Conservation (phyloP, 2,888 invertebrate species). For the Branchellion lobata region DNA sequence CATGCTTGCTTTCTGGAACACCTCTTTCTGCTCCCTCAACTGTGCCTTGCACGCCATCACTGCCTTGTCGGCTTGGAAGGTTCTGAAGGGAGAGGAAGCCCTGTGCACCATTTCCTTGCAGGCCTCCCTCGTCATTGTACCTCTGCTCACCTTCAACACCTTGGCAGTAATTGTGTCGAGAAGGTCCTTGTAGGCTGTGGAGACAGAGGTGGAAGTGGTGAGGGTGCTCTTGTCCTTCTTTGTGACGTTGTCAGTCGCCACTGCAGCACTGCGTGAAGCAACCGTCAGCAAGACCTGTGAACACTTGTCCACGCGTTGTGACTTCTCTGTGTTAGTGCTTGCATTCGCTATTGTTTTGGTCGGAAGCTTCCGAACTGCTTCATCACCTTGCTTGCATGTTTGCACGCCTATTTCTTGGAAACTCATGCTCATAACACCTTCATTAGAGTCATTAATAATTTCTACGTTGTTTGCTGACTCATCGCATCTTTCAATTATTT, state of each 20-base stretch:
- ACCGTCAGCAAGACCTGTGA: no score
- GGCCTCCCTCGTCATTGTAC: constrained; percentile 27
- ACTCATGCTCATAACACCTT: no score
- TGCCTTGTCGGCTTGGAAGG: constrained; percentile 48
- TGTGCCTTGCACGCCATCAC: constrained; percentile 50
- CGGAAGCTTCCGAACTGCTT: no score
- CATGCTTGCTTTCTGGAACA: constrained; percentile 47
- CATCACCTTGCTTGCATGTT: not conserved
- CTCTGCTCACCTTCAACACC: constrained; percentile 37
- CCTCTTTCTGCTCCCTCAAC: constrained; percentile 48
- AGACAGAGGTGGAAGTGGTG: constrained; percentile 46
- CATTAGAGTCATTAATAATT: no score
- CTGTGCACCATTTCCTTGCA: constrained; percentile 19
- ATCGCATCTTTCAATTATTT: no score
- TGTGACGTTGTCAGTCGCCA: not conserved
- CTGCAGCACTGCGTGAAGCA: not conserved
- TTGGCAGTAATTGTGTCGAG: constrained; percentile 8
- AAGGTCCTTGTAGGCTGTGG: constrained; percentile 45
- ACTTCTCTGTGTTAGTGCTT: no score
- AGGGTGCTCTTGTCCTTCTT: constrained; percentile 43
- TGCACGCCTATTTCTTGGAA: not conserved
- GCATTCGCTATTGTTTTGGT: no score
- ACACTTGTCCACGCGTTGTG: no score
- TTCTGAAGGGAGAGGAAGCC: constrained; percentile 48
- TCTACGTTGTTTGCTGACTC: no score